Base-by-base conservation (phyloP, 2,113 vertebrate species). In the Laticauda colubrina region DNA sequence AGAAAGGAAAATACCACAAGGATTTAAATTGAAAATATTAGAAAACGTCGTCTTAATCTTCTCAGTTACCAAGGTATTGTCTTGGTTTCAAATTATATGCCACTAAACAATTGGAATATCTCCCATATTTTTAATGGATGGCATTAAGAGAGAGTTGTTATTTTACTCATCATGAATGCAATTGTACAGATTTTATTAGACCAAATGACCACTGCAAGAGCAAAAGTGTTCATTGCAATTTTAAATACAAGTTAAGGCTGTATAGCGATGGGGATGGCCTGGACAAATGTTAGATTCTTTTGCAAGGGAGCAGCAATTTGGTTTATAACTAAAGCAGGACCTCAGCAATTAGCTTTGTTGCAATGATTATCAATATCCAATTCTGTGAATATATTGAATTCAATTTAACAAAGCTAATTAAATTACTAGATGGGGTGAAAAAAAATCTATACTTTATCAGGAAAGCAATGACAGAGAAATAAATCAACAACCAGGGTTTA, bases 321-420 rank as follows among this genome's bases (percentile, higher is more conserved):
- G n/a, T 54, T 69, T 88, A 92, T 88, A 92, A 88, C 87, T 64
- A 55, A 85, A 61, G 45, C 91, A 87, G 85, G 51, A 91, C 96
- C 93, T 94, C 96, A 94, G 90, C 96, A 92, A 93, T 43, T 93
- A 94, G 75, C 90, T 96, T 95, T 95, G 94, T 95, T 95, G 94
- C 89, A 96, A 95, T 57, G 93, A 94, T 95, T 95, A 56, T 10
- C 18, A 96, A 95, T 96, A 95, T 92, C 95, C 95, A 95, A 96
- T 96, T 92, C 94, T 94, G 95, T 96, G 95, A 96, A 96, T 95
- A 96, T 89, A 89, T 95, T 94, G 69, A 95, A 92, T 92, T 93
- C 95, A 94, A 94, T 94, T 95, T 94, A 97, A 95, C 94, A 95
- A 95, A 96, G 59, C 85, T 88, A 69, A 93, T 96, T 90, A 95